phyloP scores from a whole-genome alignment of 2,888 invertebrate species.

The Eucera pruinosa region DNA sequence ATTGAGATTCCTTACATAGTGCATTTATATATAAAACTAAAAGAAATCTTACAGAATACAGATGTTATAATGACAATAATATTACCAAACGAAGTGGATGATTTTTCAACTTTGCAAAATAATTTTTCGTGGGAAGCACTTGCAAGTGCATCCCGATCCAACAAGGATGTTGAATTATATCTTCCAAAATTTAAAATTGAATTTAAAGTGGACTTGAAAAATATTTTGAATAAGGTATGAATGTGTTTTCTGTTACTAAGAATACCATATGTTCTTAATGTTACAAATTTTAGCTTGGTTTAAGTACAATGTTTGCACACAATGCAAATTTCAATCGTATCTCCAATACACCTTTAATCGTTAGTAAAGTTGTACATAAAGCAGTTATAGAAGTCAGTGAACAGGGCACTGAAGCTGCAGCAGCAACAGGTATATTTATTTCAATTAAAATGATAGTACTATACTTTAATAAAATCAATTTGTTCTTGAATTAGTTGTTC shows the following conservation, averaged over 20 bases:
- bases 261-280: background rate
- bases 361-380: conserved; percentile 85
- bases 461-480: conserved; percentile 1
- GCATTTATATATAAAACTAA: conserved; percentile 7
- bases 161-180: conserved; percentile 80
- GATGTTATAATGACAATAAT: conserved; percentile 91
- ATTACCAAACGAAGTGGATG: conserved; percentile 89
- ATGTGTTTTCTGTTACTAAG: background rate
- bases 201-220: conserved; percentile 81
- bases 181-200: conserved; percentile 86
- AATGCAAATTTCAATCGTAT: conserved; percentile 84
- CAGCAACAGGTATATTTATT: conserved; percentile 84
- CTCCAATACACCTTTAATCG: conserved; percentile 79
- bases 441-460: conserved; percentile 3
- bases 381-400: conserved; percentile 86
- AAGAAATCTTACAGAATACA: conserved; percentile 84
- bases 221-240: conserved; percentile 80
- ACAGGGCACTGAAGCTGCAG: conserved; percentile 86
- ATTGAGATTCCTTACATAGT: too few species aligned
- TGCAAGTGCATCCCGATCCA: conserved; percentile 56
- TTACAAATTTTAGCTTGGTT: conserved; percentile 81
- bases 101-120: conserved; percentile 84
- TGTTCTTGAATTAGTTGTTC: conserved; percentile 65
- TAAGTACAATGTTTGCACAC: conserved; percentile 82
- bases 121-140: conserved; percentile 82